Evolutionary conservation across 2,797 vertebrate species (phyloP).

Genomic region (Falco naumanni): DNA sequence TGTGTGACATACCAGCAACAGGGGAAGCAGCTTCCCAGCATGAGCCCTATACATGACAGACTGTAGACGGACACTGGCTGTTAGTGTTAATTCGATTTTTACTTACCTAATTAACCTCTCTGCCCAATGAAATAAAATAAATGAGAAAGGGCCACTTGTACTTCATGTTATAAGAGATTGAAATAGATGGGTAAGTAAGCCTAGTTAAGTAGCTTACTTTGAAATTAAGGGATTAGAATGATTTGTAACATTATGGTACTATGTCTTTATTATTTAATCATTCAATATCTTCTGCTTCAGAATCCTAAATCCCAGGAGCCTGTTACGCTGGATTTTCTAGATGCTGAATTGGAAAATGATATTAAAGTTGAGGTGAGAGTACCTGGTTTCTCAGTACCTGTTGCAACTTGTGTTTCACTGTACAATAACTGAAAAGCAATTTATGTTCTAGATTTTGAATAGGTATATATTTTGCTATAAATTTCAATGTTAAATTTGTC

Average conservation of each 20-base stretch:
- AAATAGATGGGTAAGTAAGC: conserved; percentile 51
- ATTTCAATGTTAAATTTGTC: background rate
- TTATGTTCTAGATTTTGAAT: background rate
- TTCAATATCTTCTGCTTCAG: conserved; percentile 76
- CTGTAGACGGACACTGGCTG: background rate
- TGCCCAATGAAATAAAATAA: background rate
- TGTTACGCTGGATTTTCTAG: conserved; percentile 95
- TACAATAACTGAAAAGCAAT: background rate
- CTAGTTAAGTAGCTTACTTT: background rate
- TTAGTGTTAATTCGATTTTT: background rate
- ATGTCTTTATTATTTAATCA: conserved; percentile 44
- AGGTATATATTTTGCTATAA: background rate
- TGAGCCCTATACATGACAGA: background rate
- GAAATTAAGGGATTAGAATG: background rate
- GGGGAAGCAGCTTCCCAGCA: background rate
- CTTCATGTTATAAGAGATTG: background rate
- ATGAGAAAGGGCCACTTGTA: background rate
- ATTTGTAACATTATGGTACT: background rate
- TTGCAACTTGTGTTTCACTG: background rate
- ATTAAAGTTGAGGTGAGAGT: conserved; percentile 94
- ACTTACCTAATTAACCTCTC: background rate
- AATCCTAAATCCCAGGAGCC: conserved; percentile 99
- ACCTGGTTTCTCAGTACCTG: background rate
- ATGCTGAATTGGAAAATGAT: conserved; percentile 96
- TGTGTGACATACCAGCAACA: background rate